Evolutionary conservation across 2,888 invertebrate species (phyloP), one percentile per base, ranked within the genome.

Genomic region (Mythimna vitellina): DNA sequence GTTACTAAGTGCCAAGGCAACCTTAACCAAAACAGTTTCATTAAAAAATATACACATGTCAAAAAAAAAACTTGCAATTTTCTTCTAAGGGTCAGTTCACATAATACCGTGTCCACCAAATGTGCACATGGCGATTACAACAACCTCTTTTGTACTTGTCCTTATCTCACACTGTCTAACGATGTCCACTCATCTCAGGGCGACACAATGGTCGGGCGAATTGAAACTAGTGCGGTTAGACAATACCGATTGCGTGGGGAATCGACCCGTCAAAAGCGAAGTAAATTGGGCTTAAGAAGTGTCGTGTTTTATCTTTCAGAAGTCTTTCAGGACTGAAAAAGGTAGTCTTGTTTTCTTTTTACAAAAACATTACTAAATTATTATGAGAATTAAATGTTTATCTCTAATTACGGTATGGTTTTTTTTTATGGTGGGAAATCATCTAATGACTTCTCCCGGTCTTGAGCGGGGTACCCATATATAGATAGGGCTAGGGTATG

Each of bases 81-180:
- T 61, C 7, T 57, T 42, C 20, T 65, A 67, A 73, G 29, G 63
- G 46, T 14, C 25, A 3, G 22, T 65, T 46, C 68, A 70, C 74
- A 75, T 74, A 62, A 80, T 67, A 71, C 67, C 70, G 29, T 57
- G 63, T 73, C 76, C 83, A 58, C 81, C 57, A 88, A 90, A 90
- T 86, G 93, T 90, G 89, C 91, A 88, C 90, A 89, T 88, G 86
- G 86, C 91, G 94, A 94, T 94, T 90, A 95, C 95, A 91, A 89
- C 89, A 88, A 90, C 90, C 90, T 92, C 93, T 90, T 93, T 95
- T 95, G 94, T 95, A 92, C 89, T 87, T 88, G 88, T 90, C 89
- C 94, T 95, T 95, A 96, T 96, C 96, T 91, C 89, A 86, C 87
- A 92, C 89, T 90, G 88, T 86, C 93, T 95, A 95, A 95, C 94